Evolutionary conservation across 2,113 vertebrate genomes (phyloP), one percentile per base, ranked within the genome.

Genomic region (Trematomus loennbergii): DNA sequence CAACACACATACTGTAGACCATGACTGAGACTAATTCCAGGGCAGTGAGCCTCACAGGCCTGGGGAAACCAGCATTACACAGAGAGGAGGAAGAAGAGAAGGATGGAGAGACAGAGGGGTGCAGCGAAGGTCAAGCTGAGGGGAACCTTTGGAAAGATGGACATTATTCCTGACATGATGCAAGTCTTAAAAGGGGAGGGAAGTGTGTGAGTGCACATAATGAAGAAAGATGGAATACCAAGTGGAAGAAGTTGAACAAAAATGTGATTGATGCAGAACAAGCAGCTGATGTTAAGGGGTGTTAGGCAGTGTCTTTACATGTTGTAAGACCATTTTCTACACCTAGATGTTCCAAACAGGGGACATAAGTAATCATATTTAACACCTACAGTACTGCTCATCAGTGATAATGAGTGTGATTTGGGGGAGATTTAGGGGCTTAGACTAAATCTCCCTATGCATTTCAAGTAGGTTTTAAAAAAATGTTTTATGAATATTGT

Each of bases 11-110:
- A 73, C 70, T 22, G 11, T 22, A 70, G 36, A 6, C 88, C 86
- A 65, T 88, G 86, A 88, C 92, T 92, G 90, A 92, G 87, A 91
- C 91, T 64, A 92, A 94, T 91, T 84, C 74, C 46, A 49, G 76
- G 76, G 66, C 3, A 78, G 77, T 65, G 67, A 79, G 85, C 69
- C 86, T 84, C 72, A 22, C 79, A 25, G 68, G 83, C 66, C 62
- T 53, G 60, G 72, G 66, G 69, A 86, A 85, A 89, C 75, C 49
- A 29, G 69, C 43, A 69, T 85, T 84, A 80, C 49, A 73, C n/a
- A 63, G 68, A 75, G 82, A 43, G 55, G 48, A 59, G 79, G 63
- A 67, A 13, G 6, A 68, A 63, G 33, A 72, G 71, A 63, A 33
- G 36, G 69, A 52, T 48, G 43, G 59, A 83, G 54, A 22, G 46